Base-by-base conservation (phyloP, 1,140 invertebrate species). In the Onthophagus taurus region DNA sequence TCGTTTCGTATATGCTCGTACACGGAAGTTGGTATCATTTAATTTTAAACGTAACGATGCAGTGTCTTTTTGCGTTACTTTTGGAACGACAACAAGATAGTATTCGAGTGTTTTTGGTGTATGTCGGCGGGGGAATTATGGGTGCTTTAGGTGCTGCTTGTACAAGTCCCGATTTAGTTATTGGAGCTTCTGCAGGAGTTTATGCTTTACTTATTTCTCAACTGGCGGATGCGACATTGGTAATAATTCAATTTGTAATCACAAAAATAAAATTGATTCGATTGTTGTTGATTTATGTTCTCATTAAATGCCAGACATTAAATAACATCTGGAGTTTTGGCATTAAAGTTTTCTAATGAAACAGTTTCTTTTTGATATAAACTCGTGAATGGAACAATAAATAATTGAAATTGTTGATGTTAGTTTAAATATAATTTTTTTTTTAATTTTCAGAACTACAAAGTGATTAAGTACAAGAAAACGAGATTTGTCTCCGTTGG, bases 171-270 rank as follows among this genome's bases (percentile, higher is more conserved):
- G 65, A 71, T 54, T 74, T 87, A 31, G 72, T 97, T 41, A 81
- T 91, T 33, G 93, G 93, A 12, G 87, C 92, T 31, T 93, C 89
- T 34, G 92, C 87, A 9, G 92, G 91, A n/a, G 89, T 92, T 38
- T 97, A 96, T 69, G 85, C 91, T 19, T 67, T 97, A 29, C 78
- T 97, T 31, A 82, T 88, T 24, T 92, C 90, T 49, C 90, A 97
- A 64, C 68, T 95, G 36, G 81, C 93, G 16, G 89, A 90, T 67
- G 76, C 95, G 38, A 78, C 89, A 60, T 70, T 93, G 70, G 86
- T 89, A 69, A 77, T 70, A 66, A 14, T 31, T n/a, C 19, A 34
- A 34, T 18, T 17, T 17, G n/a, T n/a, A n/a, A n/a, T n/a, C n/a
- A n/a, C n/a, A n/a, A n/a, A n/a, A n/a, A n/a, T n/a, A n/a, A 26